phyloP scores from a whole-genome alignment of 2,888 invertebrate genomes.

The Pinctada fucata region DNA sequence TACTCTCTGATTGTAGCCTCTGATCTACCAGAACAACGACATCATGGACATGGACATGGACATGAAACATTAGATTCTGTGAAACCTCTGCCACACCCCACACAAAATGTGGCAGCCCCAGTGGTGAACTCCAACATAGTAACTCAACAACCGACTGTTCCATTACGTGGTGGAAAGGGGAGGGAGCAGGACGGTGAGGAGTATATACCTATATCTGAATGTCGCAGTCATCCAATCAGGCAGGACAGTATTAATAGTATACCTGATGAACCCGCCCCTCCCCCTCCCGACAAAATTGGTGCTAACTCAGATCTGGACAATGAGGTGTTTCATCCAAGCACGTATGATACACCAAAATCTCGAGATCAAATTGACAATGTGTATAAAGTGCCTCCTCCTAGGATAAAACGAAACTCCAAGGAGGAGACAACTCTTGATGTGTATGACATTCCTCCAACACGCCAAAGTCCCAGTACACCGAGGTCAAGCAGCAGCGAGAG shows the following conservation, averaged over 20 bases:
- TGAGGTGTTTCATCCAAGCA: slow-evolving; percentile 45
- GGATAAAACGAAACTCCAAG: slow-evolving; percentile 22
- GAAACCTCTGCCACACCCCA: not conserved
- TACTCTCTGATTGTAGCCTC: slow-evolving; percentile 41
- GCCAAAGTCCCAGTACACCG: slow-evolving; percentile 58
- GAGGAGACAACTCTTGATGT: slow-evolving; percentile 36
- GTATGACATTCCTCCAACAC: slow-evolving; percentile 61
- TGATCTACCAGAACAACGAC: slow-evolving; percentile 48
- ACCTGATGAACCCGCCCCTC: slow-evolving; percentile 69
- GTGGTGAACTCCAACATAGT: slow-evolving; percentile 37
- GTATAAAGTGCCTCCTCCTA: slow-evolving; percentile 54
- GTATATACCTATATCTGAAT: slow-evolving; percentile 63
- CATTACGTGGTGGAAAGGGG: not conserved
- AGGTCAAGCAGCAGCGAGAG: slow-evolving; percentile 60
- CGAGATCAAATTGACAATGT: slow-evolving; percentile 33
- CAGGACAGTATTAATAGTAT: slow-evolving; percentile 68
- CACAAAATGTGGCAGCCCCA: not conserved
- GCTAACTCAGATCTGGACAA: slow-evolving; percentile 29
- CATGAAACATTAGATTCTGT: slow-evolving; percentile 18
- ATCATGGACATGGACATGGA: not conserved
- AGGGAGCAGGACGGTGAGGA: slow-evolving; percentile 23
- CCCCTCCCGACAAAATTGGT: slow-evolving; percentile 59
- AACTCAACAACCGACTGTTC: not conserved
- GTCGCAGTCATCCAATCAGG: slow-evolving; percentile 44
- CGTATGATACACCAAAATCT: slow-evolving; percentile 43